phyloP scores from a whole-genome alignment of 2,888 invertebrate genomes.

The Aspidiotus rigidus region DNA sequence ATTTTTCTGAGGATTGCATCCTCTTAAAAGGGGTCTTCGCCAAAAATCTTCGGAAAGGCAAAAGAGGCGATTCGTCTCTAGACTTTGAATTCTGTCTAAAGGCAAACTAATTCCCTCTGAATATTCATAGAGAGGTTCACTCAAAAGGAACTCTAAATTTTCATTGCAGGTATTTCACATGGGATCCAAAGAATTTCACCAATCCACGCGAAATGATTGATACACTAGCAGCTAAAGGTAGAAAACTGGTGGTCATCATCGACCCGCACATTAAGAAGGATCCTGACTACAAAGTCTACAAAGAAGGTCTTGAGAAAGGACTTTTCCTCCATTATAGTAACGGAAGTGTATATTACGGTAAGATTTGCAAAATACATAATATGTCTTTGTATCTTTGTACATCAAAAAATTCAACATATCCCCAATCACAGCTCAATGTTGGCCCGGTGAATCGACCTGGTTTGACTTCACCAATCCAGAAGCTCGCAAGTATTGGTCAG shows the following conservation, averaged over 20 bases:
- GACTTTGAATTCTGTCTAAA: too few species aligned
- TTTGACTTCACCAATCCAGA: slow-evolving; percentile 85
- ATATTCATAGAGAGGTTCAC: too few species aligned
- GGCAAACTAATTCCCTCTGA: too few species aligned
- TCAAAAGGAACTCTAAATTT: too few species aligned
- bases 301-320: slow-evolving; percentile 73
- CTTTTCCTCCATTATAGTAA: slow-evolving; percentile 85
- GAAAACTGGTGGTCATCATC: slow-evolving; percentile 88
- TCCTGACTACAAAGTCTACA: slow-evolving; percentile 75
- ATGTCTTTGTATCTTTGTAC: too few species aligned
- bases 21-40: too few species aligned
- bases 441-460: slow-evolving; percentile 95
- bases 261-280: slow-evolving; percentile 98
- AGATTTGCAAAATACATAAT: slow-evolving; percentile 47
- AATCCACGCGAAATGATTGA: slow-evolving; percentile 79
- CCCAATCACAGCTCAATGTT: slow-evolving; percentile 95
- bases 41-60: too few species aligned
- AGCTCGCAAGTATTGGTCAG: slow-evolving; percentile 71
- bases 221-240: slow-evolving; percentile 78
- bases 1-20: too few species aligned
- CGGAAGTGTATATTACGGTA: slow-evolving; percentile 91
- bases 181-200: slow-evolving; percentile 85
- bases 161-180: slow-evolving; percentile 76
- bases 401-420: slow-evolving; percentile 60
- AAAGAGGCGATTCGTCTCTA: too few species aligned